Base-by-base conservation (phyloP, 2,888 invertebrate genomes). In the Leptopilina syphax region DNA sequence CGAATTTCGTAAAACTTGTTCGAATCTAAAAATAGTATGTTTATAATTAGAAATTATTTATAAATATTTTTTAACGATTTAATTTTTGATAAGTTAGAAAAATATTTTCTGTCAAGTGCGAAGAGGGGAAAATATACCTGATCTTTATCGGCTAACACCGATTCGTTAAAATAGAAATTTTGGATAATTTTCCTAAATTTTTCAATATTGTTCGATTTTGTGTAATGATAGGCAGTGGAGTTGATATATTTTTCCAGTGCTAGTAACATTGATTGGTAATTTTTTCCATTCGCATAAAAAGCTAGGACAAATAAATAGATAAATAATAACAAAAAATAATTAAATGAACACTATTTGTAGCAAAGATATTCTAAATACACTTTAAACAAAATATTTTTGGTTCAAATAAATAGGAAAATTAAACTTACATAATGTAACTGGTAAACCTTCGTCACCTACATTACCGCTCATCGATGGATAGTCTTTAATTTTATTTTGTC, bases 371-470 rank as follows among this genome's bases (percentile, higher is more conserved):
- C 3, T 34, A 34, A 34, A 34, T 34, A 2, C 3, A 34, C 34
- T 34, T 34, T 34, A 0, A 34, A 2, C 34, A 34, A 34, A 24
- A 8, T 70, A 54, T 13, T 57, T 57, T 57, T 57, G n/a, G 0
- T 57, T 12, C n/a, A 57, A 12, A 12, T 13, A 13, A 54, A 50
- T 65, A 8, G 18, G 9, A 65, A 18, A 6, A 24, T 24, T 65
- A 10, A 27, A 65, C 65, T 65, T 7, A 73, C 73, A 57, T 2
- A 73, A 8, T 8, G 73, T 73, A n/a, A 34, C 34, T 41, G 57
- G 57, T 34, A 73, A 57, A n/a, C 73, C 73, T 54, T 73, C 73
- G 6, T 60, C 73, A n/a, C 13, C 34, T 27, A 60, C 57, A n/a
- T 54, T 60, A 1, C 73, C 73, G 34, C 54, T 73, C 34, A 73